These are phyloP conservation scores for Orestias chungarensis DNA, from an alignment of 2,797 vertebrate genomes.

Conservation along the genomic window DNA sequence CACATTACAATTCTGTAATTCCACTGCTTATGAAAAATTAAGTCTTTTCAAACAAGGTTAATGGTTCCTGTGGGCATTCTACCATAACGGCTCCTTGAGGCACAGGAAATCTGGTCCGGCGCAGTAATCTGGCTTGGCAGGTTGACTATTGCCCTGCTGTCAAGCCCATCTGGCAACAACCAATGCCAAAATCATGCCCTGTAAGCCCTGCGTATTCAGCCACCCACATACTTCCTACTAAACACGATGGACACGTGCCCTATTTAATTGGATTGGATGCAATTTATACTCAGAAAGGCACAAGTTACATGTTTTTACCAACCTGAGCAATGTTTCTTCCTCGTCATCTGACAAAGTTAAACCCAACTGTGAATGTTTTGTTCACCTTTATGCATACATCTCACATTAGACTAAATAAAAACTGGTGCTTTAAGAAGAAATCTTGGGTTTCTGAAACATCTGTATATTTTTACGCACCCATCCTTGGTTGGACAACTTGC, in stretches of 20 bases:
- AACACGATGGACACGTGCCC: slow-evolving; percentile 5
- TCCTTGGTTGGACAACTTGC: too few species aligned
- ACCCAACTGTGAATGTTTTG: too few species aligned
- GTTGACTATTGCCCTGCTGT: slow-evolving; percentile 47
- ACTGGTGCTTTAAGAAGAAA: too few species aligned
- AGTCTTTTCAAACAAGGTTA: background rate
- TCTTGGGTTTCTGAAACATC: too few species aligned
- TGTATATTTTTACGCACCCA: too few species aligned
- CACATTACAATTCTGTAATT: background rate
- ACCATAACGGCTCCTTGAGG: background rate
- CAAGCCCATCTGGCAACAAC: slow-evolving; percentile 57
- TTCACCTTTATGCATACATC: too few species aligned
- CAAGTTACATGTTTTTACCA: background rate
- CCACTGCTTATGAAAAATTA: background rate
- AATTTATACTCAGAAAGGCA: background rate
- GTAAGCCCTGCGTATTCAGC: slow-evolving; percentile 27
- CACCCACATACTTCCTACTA: slow-evolving; percentile 34
- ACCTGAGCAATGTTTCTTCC: background rate
- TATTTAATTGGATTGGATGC: background rate
- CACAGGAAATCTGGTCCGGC: slow-evolving; percentile 18
- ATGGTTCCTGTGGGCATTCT: background rate
- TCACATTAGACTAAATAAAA: too few species aligned
- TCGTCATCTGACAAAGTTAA: too few species aligned
- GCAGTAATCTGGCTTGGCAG: slow-evolving; percentile 47
- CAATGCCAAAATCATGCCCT: slow-evolving; percentile 34